phyloP scores from a whole-genome alignment of 1,140 invertebrate genomes.

The Penaeus indicus region DNA sequence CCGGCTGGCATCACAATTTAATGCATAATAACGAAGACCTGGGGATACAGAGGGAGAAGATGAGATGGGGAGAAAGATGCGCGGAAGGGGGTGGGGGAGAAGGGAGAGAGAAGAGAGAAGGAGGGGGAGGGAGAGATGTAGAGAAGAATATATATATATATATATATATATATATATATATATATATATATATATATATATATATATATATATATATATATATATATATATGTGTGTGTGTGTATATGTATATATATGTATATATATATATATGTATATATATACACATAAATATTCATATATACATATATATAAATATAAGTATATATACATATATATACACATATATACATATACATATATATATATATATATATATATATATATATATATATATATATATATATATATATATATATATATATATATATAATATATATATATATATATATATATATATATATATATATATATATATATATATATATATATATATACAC shows the following conservation, averaged over 20 bases:
- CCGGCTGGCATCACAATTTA: conserved; percentile 15
- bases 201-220: not conserved
- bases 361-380: conserved; percentile 11
- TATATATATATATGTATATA: not conserved
- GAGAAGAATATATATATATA: not conserved
- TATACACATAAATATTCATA: not conserved
- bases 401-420: not conserved
- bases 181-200: not conserved
- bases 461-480: not conserved
- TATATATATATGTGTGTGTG: not conserved
- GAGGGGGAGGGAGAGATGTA: not conserved
- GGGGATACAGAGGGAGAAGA: not conserved
- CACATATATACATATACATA: not conserved
- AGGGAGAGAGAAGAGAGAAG: not conserved
- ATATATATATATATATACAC: not conserved
- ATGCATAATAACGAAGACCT: conserved; percentile 8
- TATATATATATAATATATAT: not conserved
- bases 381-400: conserved; percentile 9
- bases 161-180: conserved; percentile 20
- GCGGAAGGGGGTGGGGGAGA: not conserved
- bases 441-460: not conserved
- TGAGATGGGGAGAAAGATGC: not conserved
- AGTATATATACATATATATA: not conserved
- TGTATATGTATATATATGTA: not conserved
- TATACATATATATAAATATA: conserved; percentile 10